Conservation (phyloP, 2,113 vertebrate species). For the Thinocorus orbignyianus region DNA sequence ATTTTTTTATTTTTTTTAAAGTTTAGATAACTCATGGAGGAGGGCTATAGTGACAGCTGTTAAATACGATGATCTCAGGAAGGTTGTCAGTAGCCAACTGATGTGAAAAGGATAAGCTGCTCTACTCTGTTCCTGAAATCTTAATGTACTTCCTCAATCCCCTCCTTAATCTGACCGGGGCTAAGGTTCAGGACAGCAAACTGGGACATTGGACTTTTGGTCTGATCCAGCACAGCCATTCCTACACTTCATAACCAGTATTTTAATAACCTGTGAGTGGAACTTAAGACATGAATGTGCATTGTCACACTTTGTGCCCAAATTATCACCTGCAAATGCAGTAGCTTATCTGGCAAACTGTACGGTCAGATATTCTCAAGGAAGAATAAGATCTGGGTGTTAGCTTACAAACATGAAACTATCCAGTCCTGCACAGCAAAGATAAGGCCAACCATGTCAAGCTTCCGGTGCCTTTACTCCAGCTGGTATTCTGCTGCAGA, state of each 20-base stretch:
- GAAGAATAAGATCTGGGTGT: constrained; percentile 51
- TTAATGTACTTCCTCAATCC: background rate
- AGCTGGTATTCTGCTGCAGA: background rate
- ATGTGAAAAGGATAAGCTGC: background rate
- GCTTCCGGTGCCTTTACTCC: constrained; percentile 21
- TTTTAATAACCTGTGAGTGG: constrained; percentile 7
- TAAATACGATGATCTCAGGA: background rate
- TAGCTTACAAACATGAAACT: constrained; percentile 39
- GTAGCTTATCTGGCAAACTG: constrained; percentile 33
- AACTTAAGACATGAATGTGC: background rate
- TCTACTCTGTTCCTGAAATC: background rate
- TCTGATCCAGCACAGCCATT: background rate
- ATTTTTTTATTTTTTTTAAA: background rate
- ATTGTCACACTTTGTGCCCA: background rate
- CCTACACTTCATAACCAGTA: background rate
- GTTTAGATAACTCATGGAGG: background rate
- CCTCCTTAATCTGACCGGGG: background rate
- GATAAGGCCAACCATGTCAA: constrained; percentile 28
- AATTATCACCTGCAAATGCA: constrained; percentile 40
- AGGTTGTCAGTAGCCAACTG: background rate
- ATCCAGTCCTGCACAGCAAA: constrained; percentile 29
- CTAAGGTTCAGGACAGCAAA: background rate
- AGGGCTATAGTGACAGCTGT: background rate
- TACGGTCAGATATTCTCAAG: background rate
- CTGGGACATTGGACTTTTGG: background rate